These are phyloP conservation scores for Tipula confusa DNA, from an alignment of 2,888 invertebrate species.

Conservation along the genomic window DNA sequence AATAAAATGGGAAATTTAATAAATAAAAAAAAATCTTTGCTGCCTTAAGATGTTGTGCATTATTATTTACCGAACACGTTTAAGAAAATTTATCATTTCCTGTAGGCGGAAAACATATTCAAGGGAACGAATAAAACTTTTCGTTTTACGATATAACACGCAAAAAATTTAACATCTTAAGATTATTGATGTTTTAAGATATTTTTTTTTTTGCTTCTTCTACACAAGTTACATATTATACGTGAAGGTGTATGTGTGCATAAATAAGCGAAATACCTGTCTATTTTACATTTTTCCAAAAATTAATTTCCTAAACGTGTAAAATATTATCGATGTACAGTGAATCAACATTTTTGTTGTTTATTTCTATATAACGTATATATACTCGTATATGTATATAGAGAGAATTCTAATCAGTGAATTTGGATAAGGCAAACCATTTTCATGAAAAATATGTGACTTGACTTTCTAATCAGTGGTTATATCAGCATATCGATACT, in stretches of 20 bases:
- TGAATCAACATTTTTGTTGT: neutral
- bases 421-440: neutral
- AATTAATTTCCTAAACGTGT: neutral
- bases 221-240: too few relatives aligned
- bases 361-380: too few relatives aligned
- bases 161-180: slow-evolving; percentile 25
- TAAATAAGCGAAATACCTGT: neutral
- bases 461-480: neutral
- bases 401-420: neutral
- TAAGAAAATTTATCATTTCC: slow-evolving; percentile 31
- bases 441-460: neutral
- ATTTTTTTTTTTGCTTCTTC: too few relatives aligned
- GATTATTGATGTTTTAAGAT: slow-evolving; percentile 3
- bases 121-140: neutral
- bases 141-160: neutral
- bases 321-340: neutral
- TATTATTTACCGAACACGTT: slow-evolving; percentile 26
- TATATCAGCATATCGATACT: too few relatives aligned
- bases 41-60: slow-evolving; percentile 17
- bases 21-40: neutral
- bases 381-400: too few relatives aligned
- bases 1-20: slow-evolving; percentile 27
- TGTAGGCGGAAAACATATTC: slow-evolving; percentile 28
- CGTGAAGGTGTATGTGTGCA: neutral
- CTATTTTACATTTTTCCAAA: neutral